Conservation (phyloP, 2,888 invertebrate species). For the Euclidia mi region DNA sequence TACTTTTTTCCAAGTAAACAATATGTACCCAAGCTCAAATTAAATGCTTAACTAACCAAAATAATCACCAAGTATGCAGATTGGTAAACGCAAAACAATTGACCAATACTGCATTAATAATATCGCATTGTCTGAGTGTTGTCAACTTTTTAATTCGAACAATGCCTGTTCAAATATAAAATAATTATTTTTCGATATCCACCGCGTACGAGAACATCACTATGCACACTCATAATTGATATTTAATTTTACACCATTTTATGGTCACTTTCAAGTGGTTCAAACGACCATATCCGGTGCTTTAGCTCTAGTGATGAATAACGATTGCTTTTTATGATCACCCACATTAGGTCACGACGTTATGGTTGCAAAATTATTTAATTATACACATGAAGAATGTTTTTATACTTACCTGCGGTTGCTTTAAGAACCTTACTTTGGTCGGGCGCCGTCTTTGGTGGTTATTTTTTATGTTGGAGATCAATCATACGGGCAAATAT, state of each 20-base stretch:
- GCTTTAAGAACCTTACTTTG: conserved; percentile 9
- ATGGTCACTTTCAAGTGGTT: conserved; percentile 56
- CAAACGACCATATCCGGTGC: conserved; percentile 57
- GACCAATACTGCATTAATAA: too few relatives aligned
- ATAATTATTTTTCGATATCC: conserved; percentile 22
- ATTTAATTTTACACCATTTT: conserved; percentile 61
- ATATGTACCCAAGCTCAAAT: too few relatives aligned
- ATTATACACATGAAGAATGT: conserved; percentile 27
- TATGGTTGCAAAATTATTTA: conserved; percentile 53
- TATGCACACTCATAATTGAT: conserved; percentile 51
- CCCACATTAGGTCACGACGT: conserved; percentile 36
- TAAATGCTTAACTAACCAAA: too few relatives aligned
- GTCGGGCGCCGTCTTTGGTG: background rate
- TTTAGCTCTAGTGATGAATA: conserved; percentile 45
- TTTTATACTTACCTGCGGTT: conserved; percentile 9
- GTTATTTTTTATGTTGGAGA: too few relatives aligned
- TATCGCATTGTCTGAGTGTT: too few relatives aligned
- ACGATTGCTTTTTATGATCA: conserved; percentile 45
- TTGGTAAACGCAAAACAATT: too few relatives aligned
- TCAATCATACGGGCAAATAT: too few relatives aligned
- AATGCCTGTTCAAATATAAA: background rate
- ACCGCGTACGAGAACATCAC: conserved; percentile 42
- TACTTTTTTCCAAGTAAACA: too few relatives aligned
- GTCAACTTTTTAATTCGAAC: too few relatives aligned
- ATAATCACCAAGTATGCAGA: too few relatives aligned